Percentiles rank a stretch among this genome's conserved stretches.
These are phyloP conservation scores for Anhinga rufa DNA, from an alignment of 2,113 vertebrate genomes.

Conservation along the genomic window DNA sequence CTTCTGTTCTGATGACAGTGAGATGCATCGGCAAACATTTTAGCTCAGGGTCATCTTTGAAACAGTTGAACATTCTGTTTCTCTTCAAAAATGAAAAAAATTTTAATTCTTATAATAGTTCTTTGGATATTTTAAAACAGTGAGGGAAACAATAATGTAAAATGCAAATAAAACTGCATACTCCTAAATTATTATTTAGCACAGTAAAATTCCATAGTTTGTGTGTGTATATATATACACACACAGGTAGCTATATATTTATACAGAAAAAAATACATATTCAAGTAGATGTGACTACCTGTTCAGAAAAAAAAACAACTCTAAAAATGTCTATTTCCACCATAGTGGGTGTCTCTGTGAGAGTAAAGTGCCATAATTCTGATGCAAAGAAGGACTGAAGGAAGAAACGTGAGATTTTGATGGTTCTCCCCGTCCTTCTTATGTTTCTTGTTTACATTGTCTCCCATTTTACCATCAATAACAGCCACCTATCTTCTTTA, in stretches of 20 bases:
- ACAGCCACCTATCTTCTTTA: not conserved
- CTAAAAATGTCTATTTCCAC: not conserved
- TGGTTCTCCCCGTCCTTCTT: not conserved
- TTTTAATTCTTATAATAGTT: not conserved
- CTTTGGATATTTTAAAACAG: not conserved
- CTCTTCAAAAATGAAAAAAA: not conserved
- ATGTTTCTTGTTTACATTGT: not conserved
- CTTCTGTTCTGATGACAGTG: not conserved
- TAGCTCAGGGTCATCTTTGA: not conserved
- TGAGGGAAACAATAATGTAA: not conserved
- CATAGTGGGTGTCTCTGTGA: not conserved
- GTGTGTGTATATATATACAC: not conserved
- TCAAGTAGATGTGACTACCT: not conserved
- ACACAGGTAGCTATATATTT: fast-evolving
- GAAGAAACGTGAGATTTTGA: not conserved
- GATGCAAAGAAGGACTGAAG: not conserved
- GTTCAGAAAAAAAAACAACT: fast-evolving
- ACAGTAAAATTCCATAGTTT: not conserved
- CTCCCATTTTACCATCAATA: not conserved
- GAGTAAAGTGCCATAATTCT: not conserved
- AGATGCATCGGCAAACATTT: not conserved
- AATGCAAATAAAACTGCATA: not conserved
- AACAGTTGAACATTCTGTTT: not conserved
- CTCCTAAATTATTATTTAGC: not conserved
- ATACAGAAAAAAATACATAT: not conserved